These are phyloP conservation scores for Heterodera filipjevi DNA, from an alignment of 2,888 invertebrate species.

Conservation along the genomic window DNA sequence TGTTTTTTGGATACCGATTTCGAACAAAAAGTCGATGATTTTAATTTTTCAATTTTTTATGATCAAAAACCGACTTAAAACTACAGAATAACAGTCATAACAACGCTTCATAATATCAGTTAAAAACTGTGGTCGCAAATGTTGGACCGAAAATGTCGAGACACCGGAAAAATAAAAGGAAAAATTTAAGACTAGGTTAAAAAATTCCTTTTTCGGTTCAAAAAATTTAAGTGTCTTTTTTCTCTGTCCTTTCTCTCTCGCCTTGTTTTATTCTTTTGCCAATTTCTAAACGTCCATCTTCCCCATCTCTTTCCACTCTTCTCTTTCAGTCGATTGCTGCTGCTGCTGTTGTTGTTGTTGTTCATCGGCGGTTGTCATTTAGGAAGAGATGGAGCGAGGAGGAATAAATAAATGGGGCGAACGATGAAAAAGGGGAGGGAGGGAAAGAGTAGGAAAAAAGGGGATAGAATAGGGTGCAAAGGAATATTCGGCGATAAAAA, in stretches of 20 bases:
- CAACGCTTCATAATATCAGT: no score
- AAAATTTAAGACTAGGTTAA: no score
- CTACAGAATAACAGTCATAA: no score
- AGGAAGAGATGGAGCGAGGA: conserved; percentile 3
- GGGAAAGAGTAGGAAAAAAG: background rate
- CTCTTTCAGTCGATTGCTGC: background rate
- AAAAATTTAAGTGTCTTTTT: no score
- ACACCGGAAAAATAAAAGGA: no score
- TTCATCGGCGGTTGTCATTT: background rate
- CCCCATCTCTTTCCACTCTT: background rate
- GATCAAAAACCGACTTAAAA: no score
- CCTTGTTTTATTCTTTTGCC: background rate
- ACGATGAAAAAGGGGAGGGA: background rate
- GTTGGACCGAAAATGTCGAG: no score
- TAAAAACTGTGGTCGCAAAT: no score
- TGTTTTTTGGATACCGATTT: no score
- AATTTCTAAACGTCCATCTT: background rate
- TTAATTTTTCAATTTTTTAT: no score
- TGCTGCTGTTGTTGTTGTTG: background rate
- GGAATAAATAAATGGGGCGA: conserved; percentile 7
- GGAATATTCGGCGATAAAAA: conserved; percentile 2
- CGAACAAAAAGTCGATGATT: no score
- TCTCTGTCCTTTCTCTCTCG: background rate
- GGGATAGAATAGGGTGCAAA: background rate
- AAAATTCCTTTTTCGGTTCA: no score